Conservation (phyloP, 2,113 vertebrate genomes). For the Lucifuga dentata region DNA sequence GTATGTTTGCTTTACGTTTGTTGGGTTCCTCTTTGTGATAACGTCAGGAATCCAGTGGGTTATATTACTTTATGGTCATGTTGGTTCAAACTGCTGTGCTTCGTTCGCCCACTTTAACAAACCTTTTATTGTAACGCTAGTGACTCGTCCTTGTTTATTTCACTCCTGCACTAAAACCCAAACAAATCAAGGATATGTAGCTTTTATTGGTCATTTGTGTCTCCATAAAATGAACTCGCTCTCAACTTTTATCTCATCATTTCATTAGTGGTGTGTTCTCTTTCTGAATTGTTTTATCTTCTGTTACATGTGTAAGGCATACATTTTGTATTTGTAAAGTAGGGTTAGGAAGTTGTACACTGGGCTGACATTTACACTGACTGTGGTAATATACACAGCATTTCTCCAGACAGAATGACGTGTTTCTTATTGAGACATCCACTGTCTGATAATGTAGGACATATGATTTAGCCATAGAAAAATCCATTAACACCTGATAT, state of each 20-base stretch:
- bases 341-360: constrained; percentile 75
- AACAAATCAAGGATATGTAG: constrained; percentile 78
- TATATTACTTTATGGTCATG: constrained; percentile 61
- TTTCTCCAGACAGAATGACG: constrained; percentile 48
- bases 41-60: constrained; percentile 59
- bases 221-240: constrained; percentile 39
- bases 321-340: constrained; percentile 77
- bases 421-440: constrained; percentile 37
- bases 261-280: constrained; percentile 62
- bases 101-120: constrained; percentile 37
- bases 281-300: constrained; percentile 53
- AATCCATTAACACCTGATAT: constrained; percentile 46
- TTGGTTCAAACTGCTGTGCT: constrained; percentile 68
- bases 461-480: constrained; percentile 47
- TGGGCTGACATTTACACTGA: constrained; percentile 67
- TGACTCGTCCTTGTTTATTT: constrained; percentile 79
- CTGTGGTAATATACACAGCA: constrained; percentile 41
- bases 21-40: constrained; percentile 55
- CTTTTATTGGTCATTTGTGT: constrained; percentile 56
- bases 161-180: constrained; percentile 77
- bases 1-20: constrained; percentile 66
- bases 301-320: constrained; percentile 61
- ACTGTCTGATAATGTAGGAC: constrained; percentile 52
- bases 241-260: constrained; percentile 34
- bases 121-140: constrained; percentile 63